Percentiles rank a stretch among this genome's conserved stretches.
Conservation (phyloP, 1,140 invertebrate genomes). For the Nasonia giraulti region DNA sequence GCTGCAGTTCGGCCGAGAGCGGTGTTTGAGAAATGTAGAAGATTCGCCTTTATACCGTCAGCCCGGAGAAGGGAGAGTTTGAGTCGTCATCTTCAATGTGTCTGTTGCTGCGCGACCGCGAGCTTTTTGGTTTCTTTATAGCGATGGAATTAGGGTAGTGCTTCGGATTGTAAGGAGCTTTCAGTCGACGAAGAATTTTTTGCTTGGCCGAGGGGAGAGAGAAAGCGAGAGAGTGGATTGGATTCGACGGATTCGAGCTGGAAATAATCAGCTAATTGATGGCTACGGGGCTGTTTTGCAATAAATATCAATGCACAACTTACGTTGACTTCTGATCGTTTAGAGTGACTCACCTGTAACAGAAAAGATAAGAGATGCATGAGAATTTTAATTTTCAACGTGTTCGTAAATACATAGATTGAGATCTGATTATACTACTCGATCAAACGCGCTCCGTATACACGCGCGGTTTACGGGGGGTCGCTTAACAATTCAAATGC, state of each 20-base stretch:
- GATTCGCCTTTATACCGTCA: background rate
- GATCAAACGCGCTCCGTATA: background rate
- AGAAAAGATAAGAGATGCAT: background rate
- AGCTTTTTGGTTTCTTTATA: background rate
- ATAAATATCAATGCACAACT: background rate
- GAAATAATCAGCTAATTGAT: background rate
- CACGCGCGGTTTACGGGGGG: background rate
- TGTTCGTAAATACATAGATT: background rate
- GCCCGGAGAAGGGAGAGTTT: background rate
- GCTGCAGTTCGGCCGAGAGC: background rate
- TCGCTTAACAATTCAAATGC: background rate
- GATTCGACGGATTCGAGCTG: background rate
- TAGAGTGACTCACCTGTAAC: background rate
- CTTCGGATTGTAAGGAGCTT: background rate
- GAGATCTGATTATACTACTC: background rate
- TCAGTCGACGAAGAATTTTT: background rate
- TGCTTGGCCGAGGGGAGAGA: background rate
- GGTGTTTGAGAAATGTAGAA: background rate
- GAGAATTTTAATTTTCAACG: background rate
- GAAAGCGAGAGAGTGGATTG: background rate
- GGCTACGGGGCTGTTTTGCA: background rate
- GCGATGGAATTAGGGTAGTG: background rate
- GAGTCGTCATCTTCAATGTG: background rate
- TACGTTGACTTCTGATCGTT: too few species aligned
- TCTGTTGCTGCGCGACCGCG: background rate